Conservation (phyloP, 2,113 vertebrate genomes). For the Corythaeola cristata region DNA sequence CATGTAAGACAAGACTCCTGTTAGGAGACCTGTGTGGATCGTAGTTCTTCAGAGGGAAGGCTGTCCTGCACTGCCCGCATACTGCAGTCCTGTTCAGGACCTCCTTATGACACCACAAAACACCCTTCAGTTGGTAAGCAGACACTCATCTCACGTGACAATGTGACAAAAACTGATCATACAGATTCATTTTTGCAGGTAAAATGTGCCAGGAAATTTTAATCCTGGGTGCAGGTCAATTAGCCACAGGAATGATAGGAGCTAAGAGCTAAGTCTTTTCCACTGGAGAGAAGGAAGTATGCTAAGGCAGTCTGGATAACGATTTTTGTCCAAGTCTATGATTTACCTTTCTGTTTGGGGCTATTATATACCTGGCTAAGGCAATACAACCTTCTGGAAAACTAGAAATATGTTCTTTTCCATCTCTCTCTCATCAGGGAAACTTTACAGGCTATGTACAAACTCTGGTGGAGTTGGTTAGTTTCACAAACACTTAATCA, state of each 20-base stretch:
- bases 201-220: background rate
- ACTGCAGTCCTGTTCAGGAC: background rate
- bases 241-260: background rate
- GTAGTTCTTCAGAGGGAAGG: background rate
- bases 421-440: background rate
- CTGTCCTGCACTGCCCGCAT: background rate
- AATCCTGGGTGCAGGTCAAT: background rate
- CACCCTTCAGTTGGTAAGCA: background rate
- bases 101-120: fast-evolving
- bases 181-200: background rate
- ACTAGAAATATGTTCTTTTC: background rate
- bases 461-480: background rate
- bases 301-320: background rate
- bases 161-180: background rate
- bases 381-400: background rate
- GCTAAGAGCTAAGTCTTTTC: background rate
- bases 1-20: background rate
- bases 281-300: background rate
- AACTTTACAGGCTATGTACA: background rate
- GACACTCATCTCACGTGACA: background rate
- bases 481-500: background rate
- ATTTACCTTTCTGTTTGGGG: background rate
- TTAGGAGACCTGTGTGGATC: background rate
- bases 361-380: background rate
- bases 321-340: background rate